Evolutionary conservation across 2,113 vertebrate species (phyloP), one percentile per base, ranked within the genome.

Genomic region (Ptilorrhoa leucosticta): DNA sequence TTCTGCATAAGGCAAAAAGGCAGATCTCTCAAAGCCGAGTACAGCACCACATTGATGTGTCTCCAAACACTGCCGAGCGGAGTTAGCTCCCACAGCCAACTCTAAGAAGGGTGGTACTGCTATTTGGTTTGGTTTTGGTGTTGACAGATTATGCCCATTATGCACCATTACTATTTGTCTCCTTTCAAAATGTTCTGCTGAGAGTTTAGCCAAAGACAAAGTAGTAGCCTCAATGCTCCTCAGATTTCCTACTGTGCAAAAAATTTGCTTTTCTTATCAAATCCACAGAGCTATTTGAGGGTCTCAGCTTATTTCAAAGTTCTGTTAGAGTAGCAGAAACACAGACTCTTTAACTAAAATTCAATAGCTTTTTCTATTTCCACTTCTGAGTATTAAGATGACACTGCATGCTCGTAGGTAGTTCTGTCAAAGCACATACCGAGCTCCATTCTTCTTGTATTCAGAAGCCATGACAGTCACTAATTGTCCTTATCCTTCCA

Each of bases 21-120:
- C 8, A 9, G 15, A n/a, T 16, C 7, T 24, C 35, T 45, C 45
- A 56, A 47, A 75, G 39, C 60, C 1, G 1, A 42, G 19, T 7
- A 11, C 1, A 0, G 24, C 26, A 44, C 5, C 1, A 4, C 0
- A 0, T 2, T 40, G 45, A 60, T 14, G 12, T 13, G 11, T 47
- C 20, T 61, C 30, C 56, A 27, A 37, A 45, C 33, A 37, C 22
- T 18, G 50, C 10, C 1, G 0, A 80, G 37, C 18, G 61, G 30
- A 68, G 35, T 4, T 1, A 30, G 20, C 30, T 73, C 63, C n/a
- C 20, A 21, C 19, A 60, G 56, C 1, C 2, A 83, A 11, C 28
- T 80, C 44, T 15, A 33, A 30, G 23, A 13, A 57, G 7, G 12
- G 15, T 1, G 0, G 23, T 47, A 20, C n/a, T n/a, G n/a, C n/a